Evolutionary conservation across 2,113 vertebrate genomes (phyloP).

Genomic region (Nesoenas mayeri): DNA sequence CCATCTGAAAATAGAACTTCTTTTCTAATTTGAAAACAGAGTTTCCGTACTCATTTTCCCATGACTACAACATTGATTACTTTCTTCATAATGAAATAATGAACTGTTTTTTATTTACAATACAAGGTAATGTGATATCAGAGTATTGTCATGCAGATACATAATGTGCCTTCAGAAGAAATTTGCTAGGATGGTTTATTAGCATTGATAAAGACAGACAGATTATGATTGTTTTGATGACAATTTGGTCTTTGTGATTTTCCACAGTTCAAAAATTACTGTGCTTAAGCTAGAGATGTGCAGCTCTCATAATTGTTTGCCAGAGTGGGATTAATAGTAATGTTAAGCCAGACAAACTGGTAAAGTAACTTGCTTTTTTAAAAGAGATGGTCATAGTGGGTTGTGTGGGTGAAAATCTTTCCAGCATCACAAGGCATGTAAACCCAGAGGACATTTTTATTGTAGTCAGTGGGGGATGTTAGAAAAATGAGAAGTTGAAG

Average conservation of each 20-base stretch:
- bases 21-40: background rate
- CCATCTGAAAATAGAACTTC: background rate
- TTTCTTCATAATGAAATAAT: background rate
- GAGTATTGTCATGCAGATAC: background rate
- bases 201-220: background rate
- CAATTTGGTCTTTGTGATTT: background rate
- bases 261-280: background rate
- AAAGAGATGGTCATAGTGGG: background rate
- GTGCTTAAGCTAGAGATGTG: background rate
- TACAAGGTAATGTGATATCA: background rate
- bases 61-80: background rate
- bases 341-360: background rate
- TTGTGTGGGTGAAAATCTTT: constrained; percentile 37
- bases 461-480: constrained; percentile 24
- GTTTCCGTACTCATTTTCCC: background rate
- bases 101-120: background rate
- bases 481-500: constrained; percentile 20
- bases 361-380: background rate
- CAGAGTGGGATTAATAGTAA: background rate
- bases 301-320: background rate
- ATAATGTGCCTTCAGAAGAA: background rate
- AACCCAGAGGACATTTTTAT: background rate
- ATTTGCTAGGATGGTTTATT: background rate
- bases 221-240: background rate
- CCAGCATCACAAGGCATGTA: background rate